Evolutionary conservation across 2,797 vertebrate genomes (phyloP), one percentile per base, ranked within the genome.

Genomic region (Uromys caudimaculatus): DNA sequence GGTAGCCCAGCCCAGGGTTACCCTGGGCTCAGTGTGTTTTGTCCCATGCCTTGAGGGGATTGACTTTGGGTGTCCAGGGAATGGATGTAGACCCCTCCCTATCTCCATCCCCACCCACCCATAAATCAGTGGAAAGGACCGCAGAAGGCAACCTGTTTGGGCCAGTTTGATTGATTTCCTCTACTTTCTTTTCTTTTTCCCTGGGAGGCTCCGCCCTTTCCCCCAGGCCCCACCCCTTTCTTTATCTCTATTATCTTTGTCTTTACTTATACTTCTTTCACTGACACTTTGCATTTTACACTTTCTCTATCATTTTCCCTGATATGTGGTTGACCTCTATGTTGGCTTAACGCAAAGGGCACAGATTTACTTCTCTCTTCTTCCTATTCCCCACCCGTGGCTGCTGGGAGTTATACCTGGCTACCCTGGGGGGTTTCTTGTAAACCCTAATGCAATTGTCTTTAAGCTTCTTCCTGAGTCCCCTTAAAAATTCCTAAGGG

Each of bases 141-240:
- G 83, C 90, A 54, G 83, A 94, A 83, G 94, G 94, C 94, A 54
- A 93, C 83, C 95, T 41, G 64, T 96, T 97, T 95, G 95, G 97
- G 96, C 96, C 94, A 95, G 91, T 73, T 95, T 96, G 96, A 95
- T 92, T 95, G 96, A 95, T 96, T 95, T 96, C 95, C 91, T 94
- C 97, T 64, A 97, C 93, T 84, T 96, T 97, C 94, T 93, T 50
- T 75, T 96, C 69, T 91, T 97, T 97, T 96, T 96, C 86, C 95
- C 95, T 97, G 83, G 96, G 95, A 88, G 35, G 64, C 75, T 89
- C 92, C 8, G 6, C 89, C 47, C 58, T 88, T 67, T 92, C 89
- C 69, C 83, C 47, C 82, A 76, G 67, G 4, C 44, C 60, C 60
- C 4, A 9, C 16, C 54, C 50, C 41, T 16, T 38, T 21, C 69